Percentiles rank a stretch among this genome's conserved stretches.
Evolutionary conservation across 2,888 invertebrate species (phyloP).

Genomic region (Halictus ligatus): DNA sequence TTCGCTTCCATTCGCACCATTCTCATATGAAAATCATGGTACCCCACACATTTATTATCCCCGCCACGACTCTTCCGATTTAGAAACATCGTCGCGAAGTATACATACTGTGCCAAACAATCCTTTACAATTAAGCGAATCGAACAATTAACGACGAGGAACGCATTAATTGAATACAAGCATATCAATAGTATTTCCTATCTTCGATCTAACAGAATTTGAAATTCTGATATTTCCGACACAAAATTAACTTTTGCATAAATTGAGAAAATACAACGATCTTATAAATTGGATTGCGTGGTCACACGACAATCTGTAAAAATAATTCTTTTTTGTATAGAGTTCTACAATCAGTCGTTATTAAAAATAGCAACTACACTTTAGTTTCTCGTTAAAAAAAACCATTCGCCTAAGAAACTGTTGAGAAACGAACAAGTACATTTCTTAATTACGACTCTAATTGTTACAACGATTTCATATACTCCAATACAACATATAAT

Average conservation of each 20-base stretch:
- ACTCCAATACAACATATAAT: background rate
- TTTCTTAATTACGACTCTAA: background rate
- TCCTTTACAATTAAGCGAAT: background rate
- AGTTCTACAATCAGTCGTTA: background rate
- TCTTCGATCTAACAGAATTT: background rate
- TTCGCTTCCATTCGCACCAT: slow-evolving; percentile 54
- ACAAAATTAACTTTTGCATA: background rate
- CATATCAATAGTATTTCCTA: slow-evolving; percentile 38
- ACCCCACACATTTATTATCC: slow-evolving; percentile 45
- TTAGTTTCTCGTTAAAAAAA: background rate
- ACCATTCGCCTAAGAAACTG: background rate
- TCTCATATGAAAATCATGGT: slow-evolving; percentile 58
- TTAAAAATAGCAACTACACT: background rate
- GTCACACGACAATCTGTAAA: background rate
- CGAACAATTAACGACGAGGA: background rate
- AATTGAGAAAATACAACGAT: background rate
- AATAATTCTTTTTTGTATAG: background rate
- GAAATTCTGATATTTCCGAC: background rate
- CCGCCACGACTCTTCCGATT: slow-evolving; percentile 66
- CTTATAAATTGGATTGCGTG: background rate
- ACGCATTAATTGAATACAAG: slow-evolving; percentile 23
- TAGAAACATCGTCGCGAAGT: background rate
- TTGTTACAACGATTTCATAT: background rate
- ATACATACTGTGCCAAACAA: slow-evolving; percentile 15
- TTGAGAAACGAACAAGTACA: background rate